Base-by-base conservation (phyloP, 2,113 vertebrate species). In the Bubo blakistoni region DNA sequence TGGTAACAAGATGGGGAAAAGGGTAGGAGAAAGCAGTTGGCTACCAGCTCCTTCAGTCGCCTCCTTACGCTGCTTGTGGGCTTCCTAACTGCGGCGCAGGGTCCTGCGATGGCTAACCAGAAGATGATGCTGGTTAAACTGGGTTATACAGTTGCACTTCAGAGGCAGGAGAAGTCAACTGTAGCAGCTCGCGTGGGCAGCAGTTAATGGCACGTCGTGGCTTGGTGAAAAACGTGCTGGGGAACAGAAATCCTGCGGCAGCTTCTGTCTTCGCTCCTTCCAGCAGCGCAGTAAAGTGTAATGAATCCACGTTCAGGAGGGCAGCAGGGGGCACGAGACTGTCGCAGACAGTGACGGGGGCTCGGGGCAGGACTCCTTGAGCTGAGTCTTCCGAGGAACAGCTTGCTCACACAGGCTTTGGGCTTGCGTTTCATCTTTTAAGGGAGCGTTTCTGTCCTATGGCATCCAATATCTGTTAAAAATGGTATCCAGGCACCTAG, bases 291-390 rank as follows among this genome's bases (percentile, higher is more conserved):
- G 12, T 2, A 8, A 10, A 11, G 3, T 5, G 26, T 6, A 2
- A 2, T 2, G 42, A 12, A 10, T 11, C 15, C 4, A 2, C 7
- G 57, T 19, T 30, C 4, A 6, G 57, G 63, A 88, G 70, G 85
- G 94, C 92, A 96, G 94, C 47, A 94, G 96, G 72, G 96, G 96
- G 88, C 96, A 95, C 8, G 42, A 92, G 73, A 36, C 40, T 11
- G 2, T 42, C 22, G 0, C 11, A 5, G 55, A 16, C 3, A 1
- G 26, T 2, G 10, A 2, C 5, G 40, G 62, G 13, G 57, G 15
- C 55, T 16, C 17, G 21, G 78, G 69, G 54, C 42, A 32, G 55
- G 36, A 6, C 61, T 27, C 42, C 29, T 11, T 5, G 17, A 62
- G 10, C 1, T 1, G 42, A 30, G 47, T 13, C 34, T 22, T 7